Conservation (phyloP, 2,888 invertebrate species). For the Pseudoips prasinana region DNA sequence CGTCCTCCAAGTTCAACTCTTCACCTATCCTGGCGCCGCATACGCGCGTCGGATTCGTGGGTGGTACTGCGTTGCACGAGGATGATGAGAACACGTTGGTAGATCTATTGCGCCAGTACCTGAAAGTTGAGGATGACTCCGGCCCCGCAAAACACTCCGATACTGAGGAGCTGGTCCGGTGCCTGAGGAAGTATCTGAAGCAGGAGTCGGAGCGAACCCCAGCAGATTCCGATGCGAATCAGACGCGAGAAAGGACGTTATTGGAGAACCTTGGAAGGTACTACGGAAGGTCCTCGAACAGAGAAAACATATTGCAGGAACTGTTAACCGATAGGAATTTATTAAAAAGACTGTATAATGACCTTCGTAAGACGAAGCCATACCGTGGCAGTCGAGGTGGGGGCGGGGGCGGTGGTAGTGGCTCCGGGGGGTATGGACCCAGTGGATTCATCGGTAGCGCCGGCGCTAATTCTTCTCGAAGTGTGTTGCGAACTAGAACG, state of each 20-base stretch:
- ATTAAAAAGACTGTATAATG: constrained; percentile 87
- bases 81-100: constrained; percentile 82
- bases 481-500: constrained; percentile 49
- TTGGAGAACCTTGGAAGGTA: constrained; percentile 86
- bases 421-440: constrained; percentile 58
- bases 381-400: constrained; percentile 69
- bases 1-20: constrained; percentile 48
- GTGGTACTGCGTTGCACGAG: constrained; percentile 44
- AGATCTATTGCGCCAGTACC: constrained; percentile 85
- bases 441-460: constrained; percentile 62
- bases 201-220: constrained; percentile 61
- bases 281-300: constrained; percentile 84
- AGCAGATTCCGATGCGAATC: constrained; percentile 53
- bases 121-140: constrained; percentile 82
- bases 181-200: constrained; percentile 82
- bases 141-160: constrained; percentile 70
- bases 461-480: constrained; percentile 51
- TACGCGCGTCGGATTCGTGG: constrained; percentile 12
- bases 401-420: constrained; percentile 58
- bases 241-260: constrained; percentile 74
- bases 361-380: constrained; percentile 85
- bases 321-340: constrained; percentile 87
- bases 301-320: constrained; percentile 87
- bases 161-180: constrained; percentile 84
- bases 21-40: constrained; percentile 6